These are phyloP conservation scores for Tricholauxania praeusta DNA, from an alignment of 2,888 invertebrate species.

Conservation along the genomic window DNA sequence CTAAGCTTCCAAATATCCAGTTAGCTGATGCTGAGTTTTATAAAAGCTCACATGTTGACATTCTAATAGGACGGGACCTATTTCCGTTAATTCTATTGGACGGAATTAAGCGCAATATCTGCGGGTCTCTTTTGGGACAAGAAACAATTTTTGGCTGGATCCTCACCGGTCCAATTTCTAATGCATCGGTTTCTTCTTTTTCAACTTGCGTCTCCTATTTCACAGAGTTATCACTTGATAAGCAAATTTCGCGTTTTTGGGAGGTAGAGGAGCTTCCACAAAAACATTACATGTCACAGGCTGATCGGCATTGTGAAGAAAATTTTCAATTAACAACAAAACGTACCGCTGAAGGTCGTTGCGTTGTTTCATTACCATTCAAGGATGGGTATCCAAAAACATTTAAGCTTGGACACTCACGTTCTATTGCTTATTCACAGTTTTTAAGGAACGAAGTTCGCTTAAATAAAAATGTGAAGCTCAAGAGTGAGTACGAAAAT, in stretches of 20 bases:
- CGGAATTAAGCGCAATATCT: conserved; percentile 18
- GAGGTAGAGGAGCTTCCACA: not conserved
- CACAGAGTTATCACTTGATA: not conserved
- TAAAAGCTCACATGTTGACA: not conserved
- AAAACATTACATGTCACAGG: not conserved
- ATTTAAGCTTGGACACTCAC: not conserved
- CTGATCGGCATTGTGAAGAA: not conserved
- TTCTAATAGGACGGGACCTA: conserved; percentile 3
- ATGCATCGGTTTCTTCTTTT: not conserved
- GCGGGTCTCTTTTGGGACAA: conserved; percentile 26
- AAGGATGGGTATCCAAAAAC: not conserved
- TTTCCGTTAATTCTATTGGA: not conserved
- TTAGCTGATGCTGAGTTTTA: not conserved
- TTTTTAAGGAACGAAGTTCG: conserved; percentile 9
- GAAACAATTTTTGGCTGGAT: conserved; percentile 41
- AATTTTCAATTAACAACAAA: not conserved
- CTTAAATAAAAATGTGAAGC: not conserved
- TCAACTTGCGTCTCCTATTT: conserved; percentile 8
- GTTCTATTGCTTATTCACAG: conserved; percentile 18
- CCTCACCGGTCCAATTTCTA: conserved; percentile 34
- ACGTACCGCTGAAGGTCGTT: not conserved
- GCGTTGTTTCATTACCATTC: not conserved
- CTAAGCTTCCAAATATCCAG: not conserved
- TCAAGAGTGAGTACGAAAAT: conserved; percentile 20
- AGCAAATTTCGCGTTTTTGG: not conserved